Base-by-base conservation (phyloP, 2,888 invertebrate species). In the Microlaimidae sp. region DNA sequence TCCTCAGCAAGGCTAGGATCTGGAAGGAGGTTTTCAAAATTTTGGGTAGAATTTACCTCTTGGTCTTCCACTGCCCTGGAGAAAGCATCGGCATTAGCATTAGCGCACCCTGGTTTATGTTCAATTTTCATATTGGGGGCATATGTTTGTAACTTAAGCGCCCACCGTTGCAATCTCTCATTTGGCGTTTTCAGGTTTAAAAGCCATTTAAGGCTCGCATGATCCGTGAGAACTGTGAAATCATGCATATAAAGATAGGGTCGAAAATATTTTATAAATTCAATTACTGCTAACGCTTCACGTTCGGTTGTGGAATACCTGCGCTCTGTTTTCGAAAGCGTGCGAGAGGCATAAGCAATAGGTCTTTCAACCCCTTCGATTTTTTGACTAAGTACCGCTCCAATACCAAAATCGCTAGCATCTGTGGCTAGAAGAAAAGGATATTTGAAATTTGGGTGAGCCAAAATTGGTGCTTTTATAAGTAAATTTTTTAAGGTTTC, bases 401-500 rank as follows among this genome's bases (percentile, higher is more conserved):
- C 49, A 23, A 53, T 32, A 7, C 32, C 53, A 7, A 24, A 3
- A 2, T 29, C 10, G 27, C 49, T 49, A 10, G 48, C 53, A 23
- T 53, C 49, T 21, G 49, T 40, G 2, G 13, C 49, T 17, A 49
- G 25, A n/a, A 40, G 26, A 13, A 48, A 49, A 10, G 40, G 49
- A 28, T 53, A 32, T 2, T 10, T 4, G 25, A 53, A 48, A 26
- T 53, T 29, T 25, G 53, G 49, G 38, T 53, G 38, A 23, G 27
- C 41, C 7, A 53, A 38, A 2, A 41, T 21, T 5, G 49, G 49
- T 3, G 53, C n/a, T 40, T 3, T 49, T 7, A 19, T 25, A 25
- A 53, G 49, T 17, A 2, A 10, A 3, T 7, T 7, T 24, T 49
- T 48, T 17, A 53, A 32, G 13, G 2, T 25, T 2, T 49, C 25